phyloP scores from a whole-genome alignment of 1,140 invertebrate genomes.

The Colletes latitarsis region DNA sequence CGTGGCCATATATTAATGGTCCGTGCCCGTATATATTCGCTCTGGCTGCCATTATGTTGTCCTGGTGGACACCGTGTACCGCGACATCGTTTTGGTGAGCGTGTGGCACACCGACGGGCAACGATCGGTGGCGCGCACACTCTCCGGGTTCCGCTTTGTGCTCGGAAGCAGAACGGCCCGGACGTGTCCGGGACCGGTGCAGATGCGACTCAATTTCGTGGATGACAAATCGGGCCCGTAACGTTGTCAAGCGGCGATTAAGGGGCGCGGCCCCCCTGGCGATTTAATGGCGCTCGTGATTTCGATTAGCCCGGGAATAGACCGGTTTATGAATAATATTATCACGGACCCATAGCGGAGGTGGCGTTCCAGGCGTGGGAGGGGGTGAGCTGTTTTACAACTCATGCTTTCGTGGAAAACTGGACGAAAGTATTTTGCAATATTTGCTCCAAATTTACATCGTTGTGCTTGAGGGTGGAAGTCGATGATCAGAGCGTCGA shows the following conservation, averaged over 20 bases:
- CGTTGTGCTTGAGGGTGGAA: too few species aligned
- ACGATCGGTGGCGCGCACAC: background rate
- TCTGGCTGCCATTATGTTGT: conserved; percentile 55
- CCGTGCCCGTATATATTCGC: conserved; percentile 64
- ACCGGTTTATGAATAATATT: conserved; percentile 61
- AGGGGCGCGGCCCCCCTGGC: conserved; percentile 65
- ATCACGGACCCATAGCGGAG: too few species aligned
- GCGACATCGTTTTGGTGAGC: background rate
- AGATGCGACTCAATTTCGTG: conserved; percentile 72
- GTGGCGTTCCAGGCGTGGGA: background rate
- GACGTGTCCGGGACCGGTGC: conserved; percentile 43
- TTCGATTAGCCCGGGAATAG: conserved; percentile 71
- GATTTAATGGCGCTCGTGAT: conserved; percentile 73
- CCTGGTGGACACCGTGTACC: conserved; percentile 37
- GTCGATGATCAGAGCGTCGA: too few species aligned
- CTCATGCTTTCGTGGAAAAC: too few species aligned
- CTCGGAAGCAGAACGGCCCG: conserved; percentile 56
- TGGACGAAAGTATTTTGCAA: too few species aligned
- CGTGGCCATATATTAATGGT: conserved; percentile 78
- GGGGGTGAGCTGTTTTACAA: background rate
- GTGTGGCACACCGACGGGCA: background rate
- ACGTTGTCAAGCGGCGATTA: conserved; percentile 73
- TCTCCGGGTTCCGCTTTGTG: conserved; percentile 36
- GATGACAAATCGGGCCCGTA: conserved; percentile 71
- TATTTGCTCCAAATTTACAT: too few species aligned